Evolutionary conservation across 1,140 invertebrate genomes (phyloP), one percentile per base, ranked within the genome.

Genomic region (Capitella teleta): DNA sequence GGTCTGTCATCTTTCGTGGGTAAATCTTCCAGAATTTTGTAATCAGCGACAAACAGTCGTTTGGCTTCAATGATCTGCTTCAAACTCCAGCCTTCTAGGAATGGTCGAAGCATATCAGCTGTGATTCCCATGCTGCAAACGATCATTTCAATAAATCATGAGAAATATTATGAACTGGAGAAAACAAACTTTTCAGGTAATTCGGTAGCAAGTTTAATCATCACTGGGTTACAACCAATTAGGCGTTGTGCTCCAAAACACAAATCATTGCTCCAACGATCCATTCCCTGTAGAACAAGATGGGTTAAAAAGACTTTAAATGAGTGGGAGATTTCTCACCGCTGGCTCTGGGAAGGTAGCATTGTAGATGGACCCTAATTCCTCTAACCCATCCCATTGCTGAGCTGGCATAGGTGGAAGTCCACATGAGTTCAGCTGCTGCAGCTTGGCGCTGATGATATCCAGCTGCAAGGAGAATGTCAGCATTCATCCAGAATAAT

Each of bases 41-140:
- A 57, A 55, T 77, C 75, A 25, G 73, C 66, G 0, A 76, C 65
- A 55, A 76, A 77, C 6, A 77, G 57, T 40, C 70, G 66, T 28
- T 76, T 75, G 1, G 63, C 57, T 41, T 66, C 57, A 3, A 77
- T 56, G 18, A 74, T 68, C 37, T 75, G 56, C 23, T 67, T 47
- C 5, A 77, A 46, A 3, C 63, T 64, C 51, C 63, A 51, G 0
- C 68, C 73, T 56, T 74, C 74, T 32, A 77, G 47, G 28, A 74
- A 67, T 16, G 68, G 69, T 25, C 61, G 51, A 26, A 77, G 56
- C 56, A 70, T 68, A n/a, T 73, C 68, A 12, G 68, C 62, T 16
- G 64, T 70, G 0, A 76, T 70, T 8, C 61, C 66, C 44, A 77
- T 58, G 40, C 74, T 76, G 53, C 4, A 55, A 54, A 38, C 48